Percentiles rank a stretch among this genome's conserved stretches.
Evolutionary conservation across 2,113 vertebrate genomes (phyloP).

Genomic region (Oenanthe oenanthe): DNA sequence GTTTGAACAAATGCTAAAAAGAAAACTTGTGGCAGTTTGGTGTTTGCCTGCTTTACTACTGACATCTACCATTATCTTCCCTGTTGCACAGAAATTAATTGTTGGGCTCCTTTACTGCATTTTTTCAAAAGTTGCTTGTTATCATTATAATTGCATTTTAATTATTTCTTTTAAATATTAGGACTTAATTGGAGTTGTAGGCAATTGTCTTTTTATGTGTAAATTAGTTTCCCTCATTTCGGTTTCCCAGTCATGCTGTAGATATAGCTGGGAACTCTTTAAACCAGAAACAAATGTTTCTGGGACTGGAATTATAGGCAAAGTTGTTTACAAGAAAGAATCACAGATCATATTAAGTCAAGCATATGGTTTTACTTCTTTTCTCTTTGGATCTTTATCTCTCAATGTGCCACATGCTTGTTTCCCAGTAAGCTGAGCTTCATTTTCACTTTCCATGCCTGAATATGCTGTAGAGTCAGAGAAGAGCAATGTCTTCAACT

Average conservation of each 20-base stretch:
- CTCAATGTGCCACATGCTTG: background rate
- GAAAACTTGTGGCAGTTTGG: background rate
- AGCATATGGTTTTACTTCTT: slow-evolving; percentile 21
- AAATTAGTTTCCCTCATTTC: background rate
- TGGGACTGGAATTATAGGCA: background rate
- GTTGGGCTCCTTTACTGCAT: background rate
- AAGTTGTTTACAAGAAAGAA: slow-evolving; percentile 49
- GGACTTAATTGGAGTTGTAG: background rate
- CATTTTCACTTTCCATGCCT: background rate
- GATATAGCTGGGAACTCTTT: background rate
- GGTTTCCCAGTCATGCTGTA: background rate
- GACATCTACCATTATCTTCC: background rate
- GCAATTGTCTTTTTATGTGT: background rate
- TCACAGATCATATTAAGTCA: slow-evolving; percentile 14
- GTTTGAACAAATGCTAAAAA: background rate
- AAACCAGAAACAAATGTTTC: slow-evolving; percentile 29
- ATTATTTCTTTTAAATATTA: background rate
- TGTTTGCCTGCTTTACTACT: background rate
- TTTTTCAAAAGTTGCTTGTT: background rate
- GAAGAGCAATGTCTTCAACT: background rate
- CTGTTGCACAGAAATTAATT: background rate
- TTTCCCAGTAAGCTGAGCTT: background rate
- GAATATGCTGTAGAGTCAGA: background rate
- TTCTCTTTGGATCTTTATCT: slow-evolving; percentile 31
- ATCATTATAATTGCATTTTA: background rate